Evolutionary conservation across 2,888 invertebrate species (phyloP).

Genomic region (Empis livida): DNA sequence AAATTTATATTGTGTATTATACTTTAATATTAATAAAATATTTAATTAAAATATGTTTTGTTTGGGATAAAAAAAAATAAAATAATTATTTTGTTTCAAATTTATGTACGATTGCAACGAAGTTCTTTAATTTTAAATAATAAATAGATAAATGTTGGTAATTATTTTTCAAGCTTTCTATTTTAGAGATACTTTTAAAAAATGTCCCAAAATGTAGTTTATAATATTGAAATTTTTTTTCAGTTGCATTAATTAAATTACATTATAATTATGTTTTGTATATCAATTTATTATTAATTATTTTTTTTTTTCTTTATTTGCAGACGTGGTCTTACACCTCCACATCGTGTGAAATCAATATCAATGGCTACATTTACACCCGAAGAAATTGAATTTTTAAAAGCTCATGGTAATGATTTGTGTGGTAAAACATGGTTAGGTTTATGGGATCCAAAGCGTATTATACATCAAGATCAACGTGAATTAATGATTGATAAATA

Average conservation of each 20-base stretch:
- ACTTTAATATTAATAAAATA: too few relatives aligned
- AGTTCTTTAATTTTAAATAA: too few relatives aligned
- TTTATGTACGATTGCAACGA: too few relatives aligned
- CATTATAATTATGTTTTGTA: not conserved
- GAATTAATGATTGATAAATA: constrained; percentile 93
- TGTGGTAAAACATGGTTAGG: constrained; percentile 90
- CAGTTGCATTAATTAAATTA: too few relatives aligned
- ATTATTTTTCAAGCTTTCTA: too few relatives aligned
- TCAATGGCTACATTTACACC: constrained; percentile 95
- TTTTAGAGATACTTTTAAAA: too few relatives aligned
- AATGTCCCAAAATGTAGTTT: too few relatives aligned
- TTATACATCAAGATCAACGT: constrained; percentile 80
- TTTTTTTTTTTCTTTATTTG: constrained; percentile 33
- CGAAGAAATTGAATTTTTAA: constrained; percentile 88
- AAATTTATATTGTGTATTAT: too few relatives aligned
- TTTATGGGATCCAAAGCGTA: constrained; percentile 67
- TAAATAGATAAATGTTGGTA: too few relatives aligned
- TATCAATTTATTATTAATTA: not conserved
- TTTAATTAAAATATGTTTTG: too few relatives aligned
- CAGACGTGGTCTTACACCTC: constrained; percentile 94
- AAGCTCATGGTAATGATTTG: constrained; percentile 83
- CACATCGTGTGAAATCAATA: constrained; percentile 96
- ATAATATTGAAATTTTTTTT: not conserved
- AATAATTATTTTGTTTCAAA: too few relatives aligned
- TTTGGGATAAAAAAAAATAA: too few relatives aligned